A percentile compares a stretch with the other conserved stretches of the same genome.
Evolutionary conservation across 2,113 vertebrate species (phyloP).

Genomic region (Pipra filicauda): DNA sequence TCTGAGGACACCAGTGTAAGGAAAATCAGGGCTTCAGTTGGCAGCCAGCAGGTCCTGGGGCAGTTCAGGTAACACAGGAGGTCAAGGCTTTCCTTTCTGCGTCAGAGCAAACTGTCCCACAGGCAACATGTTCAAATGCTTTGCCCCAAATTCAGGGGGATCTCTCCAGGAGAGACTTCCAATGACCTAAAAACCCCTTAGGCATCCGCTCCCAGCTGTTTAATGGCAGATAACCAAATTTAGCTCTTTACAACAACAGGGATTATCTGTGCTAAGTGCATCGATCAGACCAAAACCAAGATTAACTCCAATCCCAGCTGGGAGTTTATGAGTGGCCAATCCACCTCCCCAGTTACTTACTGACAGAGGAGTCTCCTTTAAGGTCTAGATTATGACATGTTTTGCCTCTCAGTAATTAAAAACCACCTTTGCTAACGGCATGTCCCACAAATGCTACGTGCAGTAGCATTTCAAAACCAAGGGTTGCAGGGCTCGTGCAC

Average conservation of each 20-base stretch:
- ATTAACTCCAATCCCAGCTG: conserved; percentile 50
- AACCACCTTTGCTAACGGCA: not conserved
- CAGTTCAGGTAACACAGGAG: not conserved
- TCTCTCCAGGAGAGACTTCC: not conserved
- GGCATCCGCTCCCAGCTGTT: not conserved
- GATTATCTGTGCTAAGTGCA: conserved; percentile 49
- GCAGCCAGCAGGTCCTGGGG: not conserved
- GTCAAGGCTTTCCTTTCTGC: not conserved
- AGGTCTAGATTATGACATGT: not conserved
- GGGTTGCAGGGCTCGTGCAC: not conserved
- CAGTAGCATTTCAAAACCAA: not conserved
- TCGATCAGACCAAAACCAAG: conserved; percentile 21
- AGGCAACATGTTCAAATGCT: not conserved
- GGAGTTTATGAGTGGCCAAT: not conserved
- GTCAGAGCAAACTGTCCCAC: not conserved
- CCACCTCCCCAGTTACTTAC: not conserved
- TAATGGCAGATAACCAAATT: not conserved
- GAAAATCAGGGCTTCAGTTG: not conserved
- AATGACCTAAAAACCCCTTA: conserved; percentile 17
- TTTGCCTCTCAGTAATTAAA: not conserved
- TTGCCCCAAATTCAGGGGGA: not conserved
- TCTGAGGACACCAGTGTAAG: not conserved
- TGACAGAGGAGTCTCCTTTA: not conserved
- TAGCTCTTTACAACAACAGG: conserved; percentile 22
- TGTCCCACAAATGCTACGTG: fast-evolving